phyloP scores from a whole-genome alignment of 2,888 invertebrate species.

The Callimorpha dominula region DNA sequence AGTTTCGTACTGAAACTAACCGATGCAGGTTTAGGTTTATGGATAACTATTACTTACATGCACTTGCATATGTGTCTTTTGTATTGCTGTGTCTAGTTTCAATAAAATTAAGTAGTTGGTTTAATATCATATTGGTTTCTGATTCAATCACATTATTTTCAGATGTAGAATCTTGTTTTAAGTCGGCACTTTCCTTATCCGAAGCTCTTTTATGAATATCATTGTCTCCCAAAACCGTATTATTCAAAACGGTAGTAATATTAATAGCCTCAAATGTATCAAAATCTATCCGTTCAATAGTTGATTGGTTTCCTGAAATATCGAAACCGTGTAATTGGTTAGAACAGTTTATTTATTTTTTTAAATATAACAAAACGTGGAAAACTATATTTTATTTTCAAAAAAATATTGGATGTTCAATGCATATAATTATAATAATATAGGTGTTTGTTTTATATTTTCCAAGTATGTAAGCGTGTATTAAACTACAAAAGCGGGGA shows the following conservation, averaged over 20 bases:
- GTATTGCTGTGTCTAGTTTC: background rate
- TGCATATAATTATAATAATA: too few species aligned
- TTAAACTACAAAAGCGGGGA: too few species aligned
- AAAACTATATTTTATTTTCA: background rate
- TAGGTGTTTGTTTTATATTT: too few species aligned
- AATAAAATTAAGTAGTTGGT: conserved; percentile 2
- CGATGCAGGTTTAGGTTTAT: too few species aligned
- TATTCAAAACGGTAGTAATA: background rate
- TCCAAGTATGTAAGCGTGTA: too few species aligned
- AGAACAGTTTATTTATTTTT: background rate
- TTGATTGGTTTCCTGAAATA: background rate
- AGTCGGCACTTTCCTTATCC: background rate
- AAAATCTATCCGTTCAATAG: background rate
- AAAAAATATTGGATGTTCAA: too few species aligned
- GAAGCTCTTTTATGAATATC: conserved; percentile 3
- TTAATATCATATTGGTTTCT: conserved; percentile 1
- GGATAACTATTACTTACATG: conserved; percentile 2
- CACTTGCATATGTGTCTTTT: background rate
- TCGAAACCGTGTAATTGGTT: background rate
- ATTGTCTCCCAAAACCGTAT: background rate
- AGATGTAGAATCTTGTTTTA: background rate
- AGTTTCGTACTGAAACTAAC: too few species aligned
- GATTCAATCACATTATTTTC: background rate
- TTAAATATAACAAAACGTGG: background rate
- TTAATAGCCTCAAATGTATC: background rate